Base-by-base conservation (phyloP, 2,888 invertebrate genomes). In the Thymelicus sylvestris region DNA sequence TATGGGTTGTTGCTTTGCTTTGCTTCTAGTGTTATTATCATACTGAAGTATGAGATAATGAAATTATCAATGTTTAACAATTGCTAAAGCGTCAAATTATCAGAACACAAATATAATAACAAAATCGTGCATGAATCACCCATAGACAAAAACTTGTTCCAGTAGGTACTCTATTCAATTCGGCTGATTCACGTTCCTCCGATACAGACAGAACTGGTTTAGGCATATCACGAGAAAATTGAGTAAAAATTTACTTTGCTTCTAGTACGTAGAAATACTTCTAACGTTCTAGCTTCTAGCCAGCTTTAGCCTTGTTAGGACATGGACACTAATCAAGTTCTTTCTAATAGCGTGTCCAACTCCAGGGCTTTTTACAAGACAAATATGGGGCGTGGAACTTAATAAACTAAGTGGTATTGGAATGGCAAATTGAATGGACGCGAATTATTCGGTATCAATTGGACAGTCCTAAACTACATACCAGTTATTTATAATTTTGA, bases 121-220 rank as follows among this genome's bases (percentile, higher is more conserved):
- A 73, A 75, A 76, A 79, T 77, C 78, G 82, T 80, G 76, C 83
- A 84, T 81, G 82, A 78, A 77, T 78, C 78, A 79, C 74, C 74
- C 73, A 79, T 80, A 80, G 80, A 78, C 78, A 73, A 80, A 84
- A 90, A 90, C 90, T 81, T 82, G 90, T 90, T 83, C 76, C 78
- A 76, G 76, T 73, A 57, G 47, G 50, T 64, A 64, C 75, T 77
- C 74, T 72, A 73, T 74, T 73, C 76, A 76, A 74, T 74, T 70
- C 72, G 76, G 75, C 79, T 82, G 84, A 84, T 79, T 84, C 83
- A 83, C 77, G 73, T 75, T 74, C 73, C 64, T 64, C 8, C 8
- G 57, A 64, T 69, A 69, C 64, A 50, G 50, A 38, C 69, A 69
- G 48, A 64, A 69, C 69, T 64, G 59, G 69, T 69, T 68, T 69